Evolutionary conservation across 1,140 invertebrate species (phyloP).

Genomic region (Atopsyche davidsoni): DNA sequence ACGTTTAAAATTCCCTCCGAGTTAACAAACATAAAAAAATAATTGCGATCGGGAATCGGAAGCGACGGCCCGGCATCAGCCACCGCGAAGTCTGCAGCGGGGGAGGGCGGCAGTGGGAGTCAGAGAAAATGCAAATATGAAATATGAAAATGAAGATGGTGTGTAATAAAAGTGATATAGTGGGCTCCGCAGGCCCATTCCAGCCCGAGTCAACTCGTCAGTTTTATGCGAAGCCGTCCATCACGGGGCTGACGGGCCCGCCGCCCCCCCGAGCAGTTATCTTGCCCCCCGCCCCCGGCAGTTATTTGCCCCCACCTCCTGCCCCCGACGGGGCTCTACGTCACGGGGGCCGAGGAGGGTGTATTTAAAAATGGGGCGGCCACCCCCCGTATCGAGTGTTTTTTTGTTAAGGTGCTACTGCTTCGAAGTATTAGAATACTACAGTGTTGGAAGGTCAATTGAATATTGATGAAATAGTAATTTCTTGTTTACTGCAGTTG

Average conservation of each 20-base stretch:
- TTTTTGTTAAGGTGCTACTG: no score
- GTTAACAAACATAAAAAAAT: no score
- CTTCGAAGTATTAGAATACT: no score
- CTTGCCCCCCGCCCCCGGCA: conserved; percentile 12
- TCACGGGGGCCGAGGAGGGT: background rate
- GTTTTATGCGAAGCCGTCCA: conserved; percentile 48
- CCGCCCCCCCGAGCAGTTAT: conserved; percentile 4
- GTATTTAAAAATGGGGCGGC: conserved; percentile 26
- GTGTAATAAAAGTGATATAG: conserved; percentile 54
- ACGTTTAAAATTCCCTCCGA: no score
- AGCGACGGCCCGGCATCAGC: no score
- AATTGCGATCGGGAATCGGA: no score
- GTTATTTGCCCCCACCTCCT: background rate
- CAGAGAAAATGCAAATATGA: conserved; percentile 51
- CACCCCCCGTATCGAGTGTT: no score
- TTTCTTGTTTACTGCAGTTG: no score
- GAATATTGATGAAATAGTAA: no score
- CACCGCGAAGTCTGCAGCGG: background rate
- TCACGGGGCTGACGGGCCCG: conserved; percentile 41
- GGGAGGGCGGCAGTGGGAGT: conserved; percentile 11
- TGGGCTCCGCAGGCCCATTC: conserved; percentile 50
- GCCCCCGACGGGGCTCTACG: background rate
- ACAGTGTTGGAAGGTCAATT: no score
- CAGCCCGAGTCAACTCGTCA: conserved; percentile 45
- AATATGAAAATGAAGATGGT: conserved; percentile 55